phyloP scores from a whole-genome alignment of 2,797 vertebrate species.

The Etheostoma perlongum region DNA sequence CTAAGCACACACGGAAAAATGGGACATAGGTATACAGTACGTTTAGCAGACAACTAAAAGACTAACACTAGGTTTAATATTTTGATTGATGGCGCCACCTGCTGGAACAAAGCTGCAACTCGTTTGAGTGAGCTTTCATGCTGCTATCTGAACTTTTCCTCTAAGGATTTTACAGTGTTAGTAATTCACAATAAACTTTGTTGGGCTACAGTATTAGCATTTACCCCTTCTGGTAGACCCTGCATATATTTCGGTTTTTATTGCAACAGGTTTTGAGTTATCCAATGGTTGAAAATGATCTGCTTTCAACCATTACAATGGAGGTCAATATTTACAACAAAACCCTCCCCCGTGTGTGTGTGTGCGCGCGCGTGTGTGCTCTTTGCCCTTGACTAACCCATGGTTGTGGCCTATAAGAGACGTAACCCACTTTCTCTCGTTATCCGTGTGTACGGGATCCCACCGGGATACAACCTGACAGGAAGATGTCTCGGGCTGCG shows the following conservation, averaged over 20 bases:
- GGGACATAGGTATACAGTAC: neutral
- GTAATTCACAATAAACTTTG: neutral
- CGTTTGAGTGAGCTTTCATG: neutral
- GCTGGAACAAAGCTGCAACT: slow-evolving; percentile 15
- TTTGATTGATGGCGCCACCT: slow-evolving; percentile 39
- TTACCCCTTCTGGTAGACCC: neutral
- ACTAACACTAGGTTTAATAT: neutral
- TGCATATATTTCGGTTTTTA: no score
- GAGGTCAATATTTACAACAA: no score
- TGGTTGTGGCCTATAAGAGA: no score
- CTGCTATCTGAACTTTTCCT: neutral
- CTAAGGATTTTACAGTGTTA: neutral
- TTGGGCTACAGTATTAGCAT: no score
- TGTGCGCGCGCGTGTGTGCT: neutral
- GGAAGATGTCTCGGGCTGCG: slow-evolving; percentile 76
- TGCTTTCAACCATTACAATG: no score
- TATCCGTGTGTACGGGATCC: neutral
- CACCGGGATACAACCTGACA: neutral
- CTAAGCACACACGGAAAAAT: neutral
- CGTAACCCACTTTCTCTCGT: no score
- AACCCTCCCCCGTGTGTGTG: neutral
- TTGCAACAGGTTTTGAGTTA: no score
- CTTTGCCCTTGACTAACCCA: neutral
- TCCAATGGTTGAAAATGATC: no score
- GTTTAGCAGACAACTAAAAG: no score